These are phyloP conservation scores for Lichenostomus cassidix DNA, from an alignment of 2,113 vertebrate species.

Conservation along the genomic window DNA sequence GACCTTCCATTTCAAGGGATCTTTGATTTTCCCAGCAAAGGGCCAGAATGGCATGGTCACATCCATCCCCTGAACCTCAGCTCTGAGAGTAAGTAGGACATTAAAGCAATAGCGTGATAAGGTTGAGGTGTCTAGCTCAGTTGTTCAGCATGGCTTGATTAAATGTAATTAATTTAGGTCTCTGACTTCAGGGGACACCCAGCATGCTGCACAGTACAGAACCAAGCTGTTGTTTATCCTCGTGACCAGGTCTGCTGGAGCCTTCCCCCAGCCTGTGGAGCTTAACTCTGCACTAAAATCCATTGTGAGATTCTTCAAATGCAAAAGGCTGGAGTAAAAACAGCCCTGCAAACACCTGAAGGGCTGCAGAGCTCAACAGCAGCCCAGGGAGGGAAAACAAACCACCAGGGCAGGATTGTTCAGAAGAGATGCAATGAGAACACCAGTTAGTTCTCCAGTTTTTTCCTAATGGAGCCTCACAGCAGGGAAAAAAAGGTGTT, in stretches of 20 bases:
- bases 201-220: conserved; percentile 35
- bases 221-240: conserved; percentile 68
- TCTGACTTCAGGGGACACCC: conserved; percentile 71
- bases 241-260: neutral
- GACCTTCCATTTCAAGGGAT: conserved; percentile 40
- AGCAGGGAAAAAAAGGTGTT: neutral
- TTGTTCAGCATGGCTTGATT: conserved; percentile 70
- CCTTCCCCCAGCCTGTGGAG: neutral
- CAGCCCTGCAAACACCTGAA: neutral
- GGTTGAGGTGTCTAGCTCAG: conserved; percentile 46
- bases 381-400: neutral
- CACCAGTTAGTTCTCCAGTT: neutral
- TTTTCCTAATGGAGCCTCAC: neutral
- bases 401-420: neutral
- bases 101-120: conserved; percentile 33
- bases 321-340: neutral
- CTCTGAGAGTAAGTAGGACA: conserved; percentile 51
- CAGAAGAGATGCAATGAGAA: neutral
- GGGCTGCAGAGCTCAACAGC: neutral
- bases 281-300: neutral
- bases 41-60: conserved; percentile 35
- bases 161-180: conserved; percentile 71
- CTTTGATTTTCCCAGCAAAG: conserved; percentile 66
- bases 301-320: neutral
- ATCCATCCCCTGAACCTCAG: conserved; percentile 40